Base-by-base conservation (phyloP, 2,888 invertebrate genomes). In the Mythimna albipuncta region DNA sequence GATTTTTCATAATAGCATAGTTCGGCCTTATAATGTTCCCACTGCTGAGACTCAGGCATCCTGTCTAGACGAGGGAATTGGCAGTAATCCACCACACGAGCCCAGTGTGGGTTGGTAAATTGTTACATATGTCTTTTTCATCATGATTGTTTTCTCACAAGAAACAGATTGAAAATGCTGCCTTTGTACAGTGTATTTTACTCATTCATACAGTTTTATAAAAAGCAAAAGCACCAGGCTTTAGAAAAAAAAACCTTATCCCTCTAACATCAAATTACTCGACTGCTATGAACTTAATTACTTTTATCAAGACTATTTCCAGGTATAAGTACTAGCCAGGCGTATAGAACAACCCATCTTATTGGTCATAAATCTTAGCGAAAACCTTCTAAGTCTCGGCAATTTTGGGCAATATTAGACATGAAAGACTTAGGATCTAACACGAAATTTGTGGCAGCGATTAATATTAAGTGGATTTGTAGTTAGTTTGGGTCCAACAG, bases 401-500 rank as follows among this genome's bases (percentile, higher is more conserved):
- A 64, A 72, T 83, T 82, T 80, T 61, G 85, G 83, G 63, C 77
- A 77, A 72, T 79, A 74, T 77, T 74, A 68, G 71, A 64, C 74
- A 57, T 72, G 61, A 79, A 79, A 76, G 67, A 82, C 79, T 82
- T 75, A 76, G 64, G 58, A 72, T 58, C 50, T 64, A 70, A 67
- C 62, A 59, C 55, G 35, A 70, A 83, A 81, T 82, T 82, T 82
- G 70, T 74, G 74, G 79, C 57, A 72, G 57, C 66, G 81, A 82
- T 80, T 83, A 82, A 82, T 83, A 71, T 65, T 80, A 57, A 75
- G 64, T 77, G 77, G 81, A 81, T 83, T 66, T 72, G 57, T 65
- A 82, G 72, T 80, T 74, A 82, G 72, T 80, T 74, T 9, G 65
- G 65, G 75, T 79, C 58, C 59, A 59, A 57, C 63, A 64, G 68